Evolutionary conservation across 2,113 vertebrate species (phyloP).

Genomic region (Eudorcas thomsonii): DNA sequence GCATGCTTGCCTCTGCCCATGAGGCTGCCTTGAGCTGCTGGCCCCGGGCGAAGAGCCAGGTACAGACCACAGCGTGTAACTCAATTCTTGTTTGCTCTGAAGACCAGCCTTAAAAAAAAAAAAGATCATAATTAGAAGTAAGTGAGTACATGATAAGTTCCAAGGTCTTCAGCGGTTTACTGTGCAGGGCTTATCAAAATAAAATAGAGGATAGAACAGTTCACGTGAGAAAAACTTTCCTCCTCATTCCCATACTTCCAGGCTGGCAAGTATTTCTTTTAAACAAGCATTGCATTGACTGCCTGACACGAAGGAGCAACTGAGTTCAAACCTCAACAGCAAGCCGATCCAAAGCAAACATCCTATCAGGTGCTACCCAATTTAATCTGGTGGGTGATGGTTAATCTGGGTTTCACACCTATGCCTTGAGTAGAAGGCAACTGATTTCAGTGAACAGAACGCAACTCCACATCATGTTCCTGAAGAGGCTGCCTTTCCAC

Average conservation of each 20-base stretch:
- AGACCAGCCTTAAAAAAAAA: neutral
- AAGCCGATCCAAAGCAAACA: neutral
- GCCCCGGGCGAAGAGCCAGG: fast-evolving
- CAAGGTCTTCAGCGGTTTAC: neutral
- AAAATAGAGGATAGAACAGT: neutral
- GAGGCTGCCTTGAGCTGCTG: neutral
- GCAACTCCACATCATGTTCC: fast-evolving
- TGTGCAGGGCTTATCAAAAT: neutral
- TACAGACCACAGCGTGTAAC: fast-evolving
- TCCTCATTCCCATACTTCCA: neutral
- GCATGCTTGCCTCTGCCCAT: neutral
- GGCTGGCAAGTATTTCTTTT: neutral
- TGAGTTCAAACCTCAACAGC: neutral
- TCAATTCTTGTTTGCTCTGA: neutral
- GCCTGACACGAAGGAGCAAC: neutral
- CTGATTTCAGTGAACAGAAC: neutral
- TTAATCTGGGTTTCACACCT: neutral
- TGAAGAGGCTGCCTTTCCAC: neutral
- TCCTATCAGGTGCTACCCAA: neutral
- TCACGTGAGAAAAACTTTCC: neutral
- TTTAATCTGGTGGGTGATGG: neutral
- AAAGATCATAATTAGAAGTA: neutral
- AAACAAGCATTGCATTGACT: neutral
- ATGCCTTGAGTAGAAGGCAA: neutral
- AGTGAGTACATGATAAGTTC: neutral